Evolutionary conservation across 64 coral and sea anemone species (phyloP).

Genomic region (Montipora sp.): DNA sequence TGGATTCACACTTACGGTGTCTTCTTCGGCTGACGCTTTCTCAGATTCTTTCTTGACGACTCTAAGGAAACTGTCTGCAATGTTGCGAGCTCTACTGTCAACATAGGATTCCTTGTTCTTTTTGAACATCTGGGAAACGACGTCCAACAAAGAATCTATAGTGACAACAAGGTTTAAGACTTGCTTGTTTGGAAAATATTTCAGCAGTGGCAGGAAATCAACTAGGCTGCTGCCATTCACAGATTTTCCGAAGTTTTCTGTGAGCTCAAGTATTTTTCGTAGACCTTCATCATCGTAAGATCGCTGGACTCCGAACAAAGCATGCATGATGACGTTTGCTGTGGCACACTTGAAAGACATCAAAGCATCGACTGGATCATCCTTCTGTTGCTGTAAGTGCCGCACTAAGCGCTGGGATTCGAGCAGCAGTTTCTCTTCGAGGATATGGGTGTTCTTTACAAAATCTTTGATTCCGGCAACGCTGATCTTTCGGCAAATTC

Average conservation of each 20-base stretch:
- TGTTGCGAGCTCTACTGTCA: background rate
- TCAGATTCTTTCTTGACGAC: no score
- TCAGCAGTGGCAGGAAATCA: constrained; percentile 73
- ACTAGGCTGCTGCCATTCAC: constrained; percentile 52
- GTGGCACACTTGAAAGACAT: background rate
- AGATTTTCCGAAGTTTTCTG: constrained; percentile 51
- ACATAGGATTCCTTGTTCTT: constrained; percentile 68
- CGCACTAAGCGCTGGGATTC: constrained; percentile 11
- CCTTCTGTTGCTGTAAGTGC: constrained; percentile 15
- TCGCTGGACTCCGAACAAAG: constrained; percentile 46
- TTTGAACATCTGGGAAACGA: constrained; percentile 53
- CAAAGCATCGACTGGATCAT: background rate
- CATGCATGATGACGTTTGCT: constrained; percentile 47
- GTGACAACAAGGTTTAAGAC: background rate
- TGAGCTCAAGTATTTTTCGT: constrained; percentile 25
- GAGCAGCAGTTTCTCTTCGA: background rate
- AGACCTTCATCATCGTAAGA: constrained; percentile 45
- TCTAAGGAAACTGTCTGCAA: no score
- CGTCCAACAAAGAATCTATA: background rate
- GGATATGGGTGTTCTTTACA: background rate
- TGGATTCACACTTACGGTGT: no score
- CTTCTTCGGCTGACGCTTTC: no score
- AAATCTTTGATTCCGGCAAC: constrained; percentile 2
- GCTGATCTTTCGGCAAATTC: background rate
- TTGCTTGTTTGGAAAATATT: constrained; percentile 59